Base-by-base conservation (phyloP, 1,140 invertebrate species). In the Telenomus remus region DNA sequence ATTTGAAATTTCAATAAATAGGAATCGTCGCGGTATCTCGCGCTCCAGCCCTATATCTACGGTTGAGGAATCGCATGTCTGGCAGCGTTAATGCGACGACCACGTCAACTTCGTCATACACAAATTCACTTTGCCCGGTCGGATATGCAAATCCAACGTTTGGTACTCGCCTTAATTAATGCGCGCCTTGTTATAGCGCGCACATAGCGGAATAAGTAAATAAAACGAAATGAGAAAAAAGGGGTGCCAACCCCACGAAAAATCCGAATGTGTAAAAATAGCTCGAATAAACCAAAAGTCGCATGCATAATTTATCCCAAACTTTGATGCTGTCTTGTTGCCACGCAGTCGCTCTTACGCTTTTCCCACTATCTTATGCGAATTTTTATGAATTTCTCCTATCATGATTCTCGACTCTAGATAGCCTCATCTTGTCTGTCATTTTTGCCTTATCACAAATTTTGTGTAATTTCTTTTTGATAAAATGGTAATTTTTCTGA, bases 301-400 rank as follows among this genome's bases (percentile, higher is more conserved):
- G 73, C 55, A 82, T 84, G 81, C 80, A 84, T 85, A 84, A 85
- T 84, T 66, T 55, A 78, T 74, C 19, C 19, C 16, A 43, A 60
- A 56, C 63, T 79, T 82, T 82, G 81, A 78, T 74, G 77, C 71
- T 76, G 61, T 59, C 57, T 57, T 65, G 53, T 47, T 59, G 54
- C 59, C 42, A 46, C 37, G 39, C 47, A 57, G 56, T 7, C 12
- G 27, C 73, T 57, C 50, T 56, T 64, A 49, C 15, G 35, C 57
- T 51, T 13, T 8, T 7, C 13, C 43, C 43, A 13, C 11, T 33
- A 14, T 63, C 57, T 39, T 12, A 14, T 46, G 47, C 59, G 47
- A 37, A 12, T 69, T 69, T 47, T 69, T 43, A 47, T 51, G 47
- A 46, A 53, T 11, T 55, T 60, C 48, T 55, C 55, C 59, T 73